Conservation (phyloP, 1,140 invertebrate genomes). For the Aphaenogaster ashmeadi region DNA sequence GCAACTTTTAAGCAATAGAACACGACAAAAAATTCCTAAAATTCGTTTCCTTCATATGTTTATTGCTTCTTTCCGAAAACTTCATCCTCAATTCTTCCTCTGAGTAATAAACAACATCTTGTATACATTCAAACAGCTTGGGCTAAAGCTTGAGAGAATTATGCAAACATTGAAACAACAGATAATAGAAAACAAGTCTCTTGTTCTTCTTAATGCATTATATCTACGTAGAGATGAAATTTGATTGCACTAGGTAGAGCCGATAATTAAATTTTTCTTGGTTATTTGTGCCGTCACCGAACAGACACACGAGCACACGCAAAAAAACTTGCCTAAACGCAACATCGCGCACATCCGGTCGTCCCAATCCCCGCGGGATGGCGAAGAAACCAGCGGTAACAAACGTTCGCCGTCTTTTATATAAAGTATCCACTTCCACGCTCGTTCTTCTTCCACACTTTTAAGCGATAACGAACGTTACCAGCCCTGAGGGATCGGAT, state of each 20-base stretch:
- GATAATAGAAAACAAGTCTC: neutral
- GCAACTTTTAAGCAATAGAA: neutral
- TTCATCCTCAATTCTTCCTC: neutral
- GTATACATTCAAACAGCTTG: neutral
- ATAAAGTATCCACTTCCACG: conserved; percentile 81
- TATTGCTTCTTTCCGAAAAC: neutral
- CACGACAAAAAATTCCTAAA: neutral
- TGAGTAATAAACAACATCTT: neutral
- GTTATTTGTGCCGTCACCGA: neutral
- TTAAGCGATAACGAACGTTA: conserved; percentile 81
- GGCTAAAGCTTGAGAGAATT: neutral
- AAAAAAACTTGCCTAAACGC: conserved; percentile 11
- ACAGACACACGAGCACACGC: neutral
- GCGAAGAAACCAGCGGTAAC: conserved; percentile 74
- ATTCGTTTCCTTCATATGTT: neutral
- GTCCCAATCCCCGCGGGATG: conserved; percentile 30
- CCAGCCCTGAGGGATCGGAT: conserved; percentile 72
- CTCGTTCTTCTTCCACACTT: conserved; percentile 80
- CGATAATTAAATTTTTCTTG: conserved; percentile 36
- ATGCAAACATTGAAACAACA: neutral
- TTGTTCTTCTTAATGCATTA: neutral
- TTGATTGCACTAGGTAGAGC: neutral
- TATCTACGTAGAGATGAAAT: neutral
- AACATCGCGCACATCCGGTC: conserved; percentile 44
- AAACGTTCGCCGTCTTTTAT: conserved; percentile 81